Base-by-base conservation (phyloP, 2,888 invertebrate species). In the Sepiola atlantica region DNA sequence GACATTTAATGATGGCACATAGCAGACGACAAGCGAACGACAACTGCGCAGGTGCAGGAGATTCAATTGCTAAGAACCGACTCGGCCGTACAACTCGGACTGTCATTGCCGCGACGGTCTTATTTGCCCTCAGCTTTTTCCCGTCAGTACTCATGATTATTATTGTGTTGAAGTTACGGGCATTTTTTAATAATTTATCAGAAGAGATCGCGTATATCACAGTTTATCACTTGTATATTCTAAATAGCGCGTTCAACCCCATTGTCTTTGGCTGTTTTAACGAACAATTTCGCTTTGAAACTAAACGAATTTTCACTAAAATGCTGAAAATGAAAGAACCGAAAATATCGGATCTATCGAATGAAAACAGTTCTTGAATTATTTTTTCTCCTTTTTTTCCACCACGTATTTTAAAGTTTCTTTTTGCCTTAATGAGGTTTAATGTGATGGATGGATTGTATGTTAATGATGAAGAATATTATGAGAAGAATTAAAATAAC, bases 51-150 rank as follows among this genome's bases (percentile, higher is more conserved):
- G 24, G 45, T n/a, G 28, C 45, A 12, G 54, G 16, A n/a, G 20
- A 6, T 3, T 92, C 54, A 3, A 3, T 54, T 1, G 92, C 24
- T 45, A 28, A 91, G 28, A 91, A 45, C 16, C 35, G 20, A 91
- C 35, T 24, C 35, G 24, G 45, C 0, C 91, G 35, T 2, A 45
- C 54, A 45, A 91, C 35, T 35, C 35, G 28, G 24, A 91, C 54
- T 35, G 28, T 91, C 21, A 54, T 54, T 24, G 54, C 45, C 28
- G 35, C 54, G 21, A 91, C 91, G 35, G 91, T 91, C 21, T 91
- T 91, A 35, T 91, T 91, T 91, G 91, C 54, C 6, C 35, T 91
- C 32, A 91, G 91, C 32, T 91, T 91, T 35, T 45, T 91, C 35
- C 91, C 91, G 16, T 35, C 6, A 16, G 8, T 91, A 18, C 91